phyloP scores from a whole-genome alignment of 2,113 vertebrate species.

The Meleagris gallopavo region DNA sequence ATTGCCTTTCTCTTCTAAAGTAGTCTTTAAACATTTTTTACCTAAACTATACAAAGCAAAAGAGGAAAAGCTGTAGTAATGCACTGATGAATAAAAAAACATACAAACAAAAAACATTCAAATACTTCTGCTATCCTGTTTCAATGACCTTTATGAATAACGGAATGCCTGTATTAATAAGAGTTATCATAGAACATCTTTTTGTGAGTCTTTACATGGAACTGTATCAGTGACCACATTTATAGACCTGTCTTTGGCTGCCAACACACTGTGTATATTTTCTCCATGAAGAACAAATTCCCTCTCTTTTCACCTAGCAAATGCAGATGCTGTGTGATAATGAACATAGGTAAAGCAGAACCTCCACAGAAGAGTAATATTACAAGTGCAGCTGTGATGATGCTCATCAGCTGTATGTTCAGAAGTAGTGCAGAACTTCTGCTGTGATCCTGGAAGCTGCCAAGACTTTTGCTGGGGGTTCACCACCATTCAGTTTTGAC shows the following conservation, averaged over 20 bases:
- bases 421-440: background rate
- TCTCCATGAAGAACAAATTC: background rate
- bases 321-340: background rate
- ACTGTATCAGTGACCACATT: background rate
- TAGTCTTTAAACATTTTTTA: background rate
- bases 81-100: background rate
- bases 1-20: background rate
- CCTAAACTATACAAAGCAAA: background rate
- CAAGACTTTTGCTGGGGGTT: background rate
- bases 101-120: background rate
- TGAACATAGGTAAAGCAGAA: rapidly evolving
- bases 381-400: background rate
- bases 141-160: background rate
- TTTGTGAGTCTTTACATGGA: background rate
- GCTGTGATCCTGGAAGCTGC: background rate
- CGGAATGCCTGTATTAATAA: background rate
- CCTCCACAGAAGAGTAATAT: background rate
- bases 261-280: background rate
- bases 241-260: background rate
- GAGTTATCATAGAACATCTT: background rate
- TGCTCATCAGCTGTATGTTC: background rate
- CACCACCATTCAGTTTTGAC: background rate
- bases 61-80: background rate
- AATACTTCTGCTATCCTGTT: background rate
- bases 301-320: background rate